A percentile compares a stretch with the other conserved stretches of the same genome.
phyloP scores from a whole-genome alignment of 2,888 invertebrate genomes.

The Thysanoteuthis rhombus region DNA sequence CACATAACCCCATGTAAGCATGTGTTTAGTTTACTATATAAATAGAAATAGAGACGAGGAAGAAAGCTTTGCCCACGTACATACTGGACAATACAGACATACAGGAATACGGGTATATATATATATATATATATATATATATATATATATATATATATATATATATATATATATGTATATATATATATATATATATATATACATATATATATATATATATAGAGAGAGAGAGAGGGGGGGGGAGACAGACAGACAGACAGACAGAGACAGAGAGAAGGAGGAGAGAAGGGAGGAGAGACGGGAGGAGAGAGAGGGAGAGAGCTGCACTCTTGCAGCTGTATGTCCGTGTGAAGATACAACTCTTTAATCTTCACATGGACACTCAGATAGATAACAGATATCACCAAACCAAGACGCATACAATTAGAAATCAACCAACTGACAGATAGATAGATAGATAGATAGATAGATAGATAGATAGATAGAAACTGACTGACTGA shows the following conservation, averaged over 20 bases:
- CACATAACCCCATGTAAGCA: neutral
- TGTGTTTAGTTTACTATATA: no score
- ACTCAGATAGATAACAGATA: no score
- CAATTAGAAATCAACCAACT: no score
- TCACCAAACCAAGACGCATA: no score
- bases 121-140: neutral
- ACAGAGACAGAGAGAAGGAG: no score
- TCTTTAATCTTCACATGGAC: no score
- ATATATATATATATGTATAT: neutral
- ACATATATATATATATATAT: neutral
- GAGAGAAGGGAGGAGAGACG: no score
- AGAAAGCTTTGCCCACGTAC: neutral
- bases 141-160: neutral
- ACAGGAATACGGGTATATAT: neutral
- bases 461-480: neutral
- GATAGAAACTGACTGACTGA: no score
- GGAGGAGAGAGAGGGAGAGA: no score
- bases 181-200: neutral
- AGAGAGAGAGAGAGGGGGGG: no score
- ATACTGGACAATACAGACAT: neutral
- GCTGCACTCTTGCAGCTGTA: no score
- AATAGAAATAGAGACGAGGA: neutral
- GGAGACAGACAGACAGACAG: neutral
- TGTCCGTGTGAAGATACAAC: no score
- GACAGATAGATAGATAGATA: neutral